phyloP scores from a whole-genome alignment of 2,113 vertebrate genomes.

The Helogale parvula region DNA sequence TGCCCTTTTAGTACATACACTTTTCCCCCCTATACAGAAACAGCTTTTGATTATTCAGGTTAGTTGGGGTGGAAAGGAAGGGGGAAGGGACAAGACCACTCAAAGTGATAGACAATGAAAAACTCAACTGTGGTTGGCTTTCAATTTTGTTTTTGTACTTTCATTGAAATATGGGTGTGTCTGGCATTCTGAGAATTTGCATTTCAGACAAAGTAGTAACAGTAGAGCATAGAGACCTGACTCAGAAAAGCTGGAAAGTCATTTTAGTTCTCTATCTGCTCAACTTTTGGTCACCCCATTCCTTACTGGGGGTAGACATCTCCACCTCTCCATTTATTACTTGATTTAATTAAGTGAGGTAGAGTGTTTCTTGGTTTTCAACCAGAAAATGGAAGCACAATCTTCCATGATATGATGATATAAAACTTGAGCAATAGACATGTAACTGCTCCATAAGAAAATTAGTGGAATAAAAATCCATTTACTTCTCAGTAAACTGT shows the following conservation, averaged over 20 bases:
- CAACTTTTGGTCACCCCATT: background rate
- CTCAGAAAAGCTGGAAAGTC: conserved; percentile 6
- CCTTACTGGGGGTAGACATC: background rate
- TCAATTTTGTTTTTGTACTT: conserved; percentile 67
- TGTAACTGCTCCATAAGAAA: background rate
- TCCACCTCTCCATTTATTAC: background rate
- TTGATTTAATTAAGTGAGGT: background rate
- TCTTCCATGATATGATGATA: background rate
- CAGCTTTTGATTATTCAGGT: background rate
- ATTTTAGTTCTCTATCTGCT: background rate
- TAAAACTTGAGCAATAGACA: background rate
- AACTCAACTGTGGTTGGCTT: background rate
- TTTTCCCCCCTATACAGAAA: background rate
- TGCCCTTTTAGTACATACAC: background rate
- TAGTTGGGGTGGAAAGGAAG: background rate
- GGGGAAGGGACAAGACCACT: background rate
- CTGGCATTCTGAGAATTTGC: conserved; percentile 57
- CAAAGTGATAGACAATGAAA: background rate
- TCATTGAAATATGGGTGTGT: conserved; percentile 48
- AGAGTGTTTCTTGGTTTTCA: background rate
- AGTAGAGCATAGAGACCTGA: background rate
- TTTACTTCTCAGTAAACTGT: background rate
- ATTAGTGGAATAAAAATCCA: background rate
- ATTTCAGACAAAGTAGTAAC: conserved; percentile 54
- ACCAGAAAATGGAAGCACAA: background rate